Evolutionary conservation across 1,140 invertebrate species (phyloP).

Genomic region (Ladona fulva): DNA sequence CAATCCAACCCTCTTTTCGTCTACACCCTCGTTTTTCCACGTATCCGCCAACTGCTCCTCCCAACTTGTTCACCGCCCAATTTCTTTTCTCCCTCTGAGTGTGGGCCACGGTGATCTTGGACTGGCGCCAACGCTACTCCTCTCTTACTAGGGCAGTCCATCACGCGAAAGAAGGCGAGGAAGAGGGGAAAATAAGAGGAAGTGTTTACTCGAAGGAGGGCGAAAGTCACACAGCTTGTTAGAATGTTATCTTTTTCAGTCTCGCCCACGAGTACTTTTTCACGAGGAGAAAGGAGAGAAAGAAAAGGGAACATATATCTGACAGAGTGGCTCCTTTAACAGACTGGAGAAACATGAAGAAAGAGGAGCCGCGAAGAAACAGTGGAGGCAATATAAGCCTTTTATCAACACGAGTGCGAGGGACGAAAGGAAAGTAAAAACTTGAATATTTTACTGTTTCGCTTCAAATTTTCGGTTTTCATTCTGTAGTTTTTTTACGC

Average conservation of each 20-base stretch:
- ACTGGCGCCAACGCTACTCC: not conserved
- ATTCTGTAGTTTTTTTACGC: too few species aligned
- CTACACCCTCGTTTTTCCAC: not conserved
- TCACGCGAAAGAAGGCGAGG: not conserved
- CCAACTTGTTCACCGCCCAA: not conserved
- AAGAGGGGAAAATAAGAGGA: not conserved
- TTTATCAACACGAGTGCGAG: too few species aligned
- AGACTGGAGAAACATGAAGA: too few species aligned
- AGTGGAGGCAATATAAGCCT: too few species aligned
- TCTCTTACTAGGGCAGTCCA: not conserved
- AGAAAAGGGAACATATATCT: not conserved
- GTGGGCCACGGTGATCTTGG: not conserved
- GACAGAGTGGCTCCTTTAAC: too few species aligned
- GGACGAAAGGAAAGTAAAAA: too few species aligned
- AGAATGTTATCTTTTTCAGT: conserved; percentile 1
- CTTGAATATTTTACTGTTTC: too few species aligned
- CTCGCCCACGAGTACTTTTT: not conserved
- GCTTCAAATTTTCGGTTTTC: too few species aligned
- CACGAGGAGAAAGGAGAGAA: not conserved
- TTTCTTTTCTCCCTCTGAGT: not conserved
- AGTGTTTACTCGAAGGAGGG: not conserved
- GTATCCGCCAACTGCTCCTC: not conserved
- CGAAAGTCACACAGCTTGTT: conserved; percentile 4
- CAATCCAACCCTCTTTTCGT: not conserved
- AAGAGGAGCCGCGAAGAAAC: too few species aligned